Percentiles rank a stretch among this genome's conserved stretches.
These are phyloP conservation scores for Setophaga coronata DNA, from an alignment of 2,113 vertebrate genomes.

Conservation along the genomic window DNA sequence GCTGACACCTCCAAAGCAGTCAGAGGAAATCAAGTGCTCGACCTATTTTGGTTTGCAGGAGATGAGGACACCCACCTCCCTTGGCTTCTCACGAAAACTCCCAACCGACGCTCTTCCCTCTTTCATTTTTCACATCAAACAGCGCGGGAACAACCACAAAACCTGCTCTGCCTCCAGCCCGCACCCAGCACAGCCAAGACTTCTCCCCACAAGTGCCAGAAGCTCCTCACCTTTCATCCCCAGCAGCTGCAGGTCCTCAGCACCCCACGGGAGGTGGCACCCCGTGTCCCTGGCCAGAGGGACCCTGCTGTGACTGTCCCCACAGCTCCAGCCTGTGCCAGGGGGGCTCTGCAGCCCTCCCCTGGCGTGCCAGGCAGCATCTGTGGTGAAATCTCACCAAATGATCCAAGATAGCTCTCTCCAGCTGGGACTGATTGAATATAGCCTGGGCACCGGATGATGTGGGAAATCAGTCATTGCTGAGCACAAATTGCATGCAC, in stretches of 20 bases:
- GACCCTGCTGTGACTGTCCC: not conserved
- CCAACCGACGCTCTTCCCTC: not conserved
- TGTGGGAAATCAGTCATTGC: slow-evolving; percentile 61
- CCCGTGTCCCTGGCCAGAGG: accelerated
- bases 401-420: slow-evolving; percentile 18
- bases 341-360: not conserved
- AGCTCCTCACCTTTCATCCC: not conserved
- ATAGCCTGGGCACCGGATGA: slow-evolving; percentile 43
- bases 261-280: not conserved
- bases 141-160: not conserved
- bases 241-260: not conserved
- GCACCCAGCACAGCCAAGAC: not conserved
- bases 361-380: not conserved
- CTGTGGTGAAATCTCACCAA: slow-evolving; percentile 42
- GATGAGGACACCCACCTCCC: not conserved
- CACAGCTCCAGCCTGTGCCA: not conserved
- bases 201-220: not conserved
- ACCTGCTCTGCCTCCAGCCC: not conserved
- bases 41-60: not conserved
- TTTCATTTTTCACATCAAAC: not conserved
- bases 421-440: slow-evolving; percentile 59
- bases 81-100: not conserved
- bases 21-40: not conserved
- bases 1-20: not conserved
- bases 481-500: slow-evolving; percentile 58